Conservation (phyloP, 2,113 vertebrate species). For the Pogona vitticeps region DNA sequence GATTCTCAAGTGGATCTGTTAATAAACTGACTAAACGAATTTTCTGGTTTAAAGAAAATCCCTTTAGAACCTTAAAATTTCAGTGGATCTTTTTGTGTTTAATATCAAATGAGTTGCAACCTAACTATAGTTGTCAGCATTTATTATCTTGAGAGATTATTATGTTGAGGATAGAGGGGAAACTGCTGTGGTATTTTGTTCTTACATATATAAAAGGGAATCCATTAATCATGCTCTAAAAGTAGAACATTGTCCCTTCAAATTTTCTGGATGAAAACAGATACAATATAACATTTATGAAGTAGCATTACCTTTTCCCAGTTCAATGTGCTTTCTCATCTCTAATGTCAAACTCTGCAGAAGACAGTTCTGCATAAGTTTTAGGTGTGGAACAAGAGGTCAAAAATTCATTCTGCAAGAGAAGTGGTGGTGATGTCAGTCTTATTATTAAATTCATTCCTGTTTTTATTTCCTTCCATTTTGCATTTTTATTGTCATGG, state of each 20-base stretch:
- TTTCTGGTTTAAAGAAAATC: not conserved
- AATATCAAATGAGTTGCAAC: not conserved
- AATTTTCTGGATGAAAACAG: not conserved
- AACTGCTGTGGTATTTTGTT: not conserved
- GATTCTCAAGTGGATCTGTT: not conserved
- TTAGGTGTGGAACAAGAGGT: not conserved
- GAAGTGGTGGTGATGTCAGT: conserved; percentile 27
- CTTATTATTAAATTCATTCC: conserved; percentile 63
- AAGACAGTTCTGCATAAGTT: not conserved
- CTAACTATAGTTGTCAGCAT: not conserved
- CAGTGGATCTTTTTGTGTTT: not conserved
- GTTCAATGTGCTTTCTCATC: not conserved
- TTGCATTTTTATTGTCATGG: conserved; percentile 71
- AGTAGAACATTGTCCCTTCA: not conserved
- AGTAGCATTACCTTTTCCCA: not conserved
- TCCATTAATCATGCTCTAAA: not conserved
- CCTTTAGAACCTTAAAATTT: not conserved
- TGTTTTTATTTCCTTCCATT: conserved; percentile 65
- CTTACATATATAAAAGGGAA: not conserved
- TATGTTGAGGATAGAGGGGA: not conserved
- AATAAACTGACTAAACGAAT: not conserved
- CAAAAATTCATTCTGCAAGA: no score
- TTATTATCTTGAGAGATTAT: not conserved
- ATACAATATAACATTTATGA: not conserved
- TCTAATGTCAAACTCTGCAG: not conserved